A percentile compares a stretch with the other conserved stretches of the same genome.
Conservation (phyloP, 2,888 invertebrate species). For the Dynastes tityus region DNA sequence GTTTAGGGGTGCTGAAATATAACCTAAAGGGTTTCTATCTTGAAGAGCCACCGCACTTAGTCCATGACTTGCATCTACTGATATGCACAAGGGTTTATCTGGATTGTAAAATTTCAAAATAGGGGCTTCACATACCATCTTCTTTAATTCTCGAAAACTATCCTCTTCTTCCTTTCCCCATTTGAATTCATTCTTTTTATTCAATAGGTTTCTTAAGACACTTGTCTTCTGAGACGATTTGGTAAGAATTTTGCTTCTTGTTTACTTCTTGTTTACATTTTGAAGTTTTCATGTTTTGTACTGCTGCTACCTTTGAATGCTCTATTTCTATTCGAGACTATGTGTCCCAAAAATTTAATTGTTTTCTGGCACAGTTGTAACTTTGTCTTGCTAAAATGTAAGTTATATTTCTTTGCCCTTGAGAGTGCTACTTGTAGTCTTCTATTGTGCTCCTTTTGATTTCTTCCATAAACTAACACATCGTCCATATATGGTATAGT, state of each 20-base stretch:
- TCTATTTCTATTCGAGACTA: too few relatives aligned
- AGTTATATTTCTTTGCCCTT: not conserved
- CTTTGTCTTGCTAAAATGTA: too few relatives aligned
- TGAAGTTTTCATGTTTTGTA: too few relatives aligned
- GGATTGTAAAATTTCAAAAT: slow-evolving; percentile 3
- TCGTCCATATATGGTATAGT: not conserved
- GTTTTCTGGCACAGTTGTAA: too few relatives aligned
- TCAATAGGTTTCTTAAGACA: too few relatives aligned
- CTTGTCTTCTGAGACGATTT: not conserved
- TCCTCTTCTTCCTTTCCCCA: slow-evolving; percentile 13
- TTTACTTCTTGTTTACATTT: too few relatives aligned
- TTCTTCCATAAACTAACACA: not conserved
- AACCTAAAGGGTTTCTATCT: too few relatives aligned
- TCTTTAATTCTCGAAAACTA: slow-evolving; percentile 12
- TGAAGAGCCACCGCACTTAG: too few relatives aligned
- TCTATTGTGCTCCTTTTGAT: not conserved
- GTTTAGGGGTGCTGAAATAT: too few relatives aligned
- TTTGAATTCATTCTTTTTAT: not conserved
- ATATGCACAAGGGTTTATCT: not conserved
- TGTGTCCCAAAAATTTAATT: too few relatives aligned
- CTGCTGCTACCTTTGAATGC: too few relatives aligned
- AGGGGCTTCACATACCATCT: not conserved
- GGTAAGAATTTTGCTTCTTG: slow-evolving; percentile 5
- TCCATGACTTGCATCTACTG: too few relatives aligned
- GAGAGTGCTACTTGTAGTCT: not conserved